A percentile compares a stretch with the other conserved stretches of the same genome.
phyloP scores from a whole-genome alignment of 2,888 invertebrate genomes.

The Pristionchus fissidentatus region DNA sequence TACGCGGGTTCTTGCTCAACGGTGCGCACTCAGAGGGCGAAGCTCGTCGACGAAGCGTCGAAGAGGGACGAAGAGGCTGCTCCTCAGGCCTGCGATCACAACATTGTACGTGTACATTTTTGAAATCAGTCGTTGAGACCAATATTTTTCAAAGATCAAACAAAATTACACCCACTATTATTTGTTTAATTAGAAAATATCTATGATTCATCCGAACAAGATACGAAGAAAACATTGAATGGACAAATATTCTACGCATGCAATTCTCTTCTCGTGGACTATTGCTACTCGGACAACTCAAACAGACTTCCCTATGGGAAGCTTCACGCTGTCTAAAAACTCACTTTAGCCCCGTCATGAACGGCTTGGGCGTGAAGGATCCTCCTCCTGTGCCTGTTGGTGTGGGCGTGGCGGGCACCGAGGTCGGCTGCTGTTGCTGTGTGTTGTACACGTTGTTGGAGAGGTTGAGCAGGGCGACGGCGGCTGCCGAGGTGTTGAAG shows the following conservation, averaged over 20 bases:
- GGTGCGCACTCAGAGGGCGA: conserved; percentile 61
- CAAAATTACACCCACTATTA: neutral
- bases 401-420: conserved; percentile 38
- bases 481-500: conserved; percentile 61
- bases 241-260: no score
- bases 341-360: conserved; percentile 26
- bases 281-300: no score
- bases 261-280: no score
- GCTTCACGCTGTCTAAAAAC: no score
- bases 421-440: neutral
- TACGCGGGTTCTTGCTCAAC: conserved; percentile 56
- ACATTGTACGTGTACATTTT: neutral
- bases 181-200: no score
- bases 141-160: no score
- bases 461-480: conserved; percentile 64
- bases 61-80: conserved; percentile 58
- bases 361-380: conserved; percentile 28
- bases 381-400: neutral
- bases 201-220: no score
- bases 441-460: conserved; percentile 50
- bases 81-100: conserved; percentile 56
- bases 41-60: conserved; percentile 59
- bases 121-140: no score
- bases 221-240: no score
- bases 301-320: no score